These are phyloP conservation scores for Cinclus mexicanus DNA, from an alignment of 2,113 vertebrate species.

Conservation along the genomic window DNA sequence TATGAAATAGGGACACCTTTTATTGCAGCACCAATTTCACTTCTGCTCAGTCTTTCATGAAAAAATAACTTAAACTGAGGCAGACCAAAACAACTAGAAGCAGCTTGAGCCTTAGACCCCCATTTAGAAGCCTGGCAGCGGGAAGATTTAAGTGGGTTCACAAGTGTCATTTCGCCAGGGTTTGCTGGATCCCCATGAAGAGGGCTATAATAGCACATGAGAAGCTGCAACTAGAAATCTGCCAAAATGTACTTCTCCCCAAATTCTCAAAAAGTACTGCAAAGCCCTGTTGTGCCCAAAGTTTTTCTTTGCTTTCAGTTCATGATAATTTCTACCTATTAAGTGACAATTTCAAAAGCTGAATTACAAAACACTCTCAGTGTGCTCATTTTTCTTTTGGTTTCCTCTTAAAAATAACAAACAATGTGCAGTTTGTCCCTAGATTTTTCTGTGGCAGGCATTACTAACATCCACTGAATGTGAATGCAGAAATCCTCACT, in stretches of 20 bases:
- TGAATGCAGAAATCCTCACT: not conserved
- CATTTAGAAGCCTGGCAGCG: not conserved
- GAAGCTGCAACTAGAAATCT: not conserved
- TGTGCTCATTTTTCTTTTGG: not conserved
- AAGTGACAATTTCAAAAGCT: not conserved
- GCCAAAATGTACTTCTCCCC: not conserved
- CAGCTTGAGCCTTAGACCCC: not conserved
- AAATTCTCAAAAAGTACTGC: not conserved
- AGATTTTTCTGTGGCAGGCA: not conserved
- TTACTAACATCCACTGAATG: not conserved
- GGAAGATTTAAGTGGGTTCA: not conserved
- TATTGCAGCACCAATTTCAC: not conserved
- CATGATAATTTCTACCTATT: conserved; percentile 10
- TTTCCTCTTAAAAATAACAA: not conserved
- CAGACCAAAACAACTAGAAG: not conserved
- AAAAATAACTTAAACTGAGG: not conserved
- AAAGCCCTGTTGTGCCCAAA: not conserved
- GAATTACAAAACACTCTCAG: not conserved
- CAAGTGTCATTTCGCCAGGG: not conserved
- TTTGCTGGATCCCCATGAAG: not conserved
- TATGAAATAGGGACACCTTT: not conserved
- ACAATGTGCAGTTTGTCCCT: not conserved
- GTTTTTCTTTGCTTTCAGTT: not conserved
- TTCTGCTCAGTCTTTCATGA: not conserved
- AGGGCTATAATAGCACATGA: not conserved